These are phyloP conservation scores for Labeo rohita DNA, from an alignment of 2,113 vertebrate genomes.

Conservation along the genomic window DNA sequence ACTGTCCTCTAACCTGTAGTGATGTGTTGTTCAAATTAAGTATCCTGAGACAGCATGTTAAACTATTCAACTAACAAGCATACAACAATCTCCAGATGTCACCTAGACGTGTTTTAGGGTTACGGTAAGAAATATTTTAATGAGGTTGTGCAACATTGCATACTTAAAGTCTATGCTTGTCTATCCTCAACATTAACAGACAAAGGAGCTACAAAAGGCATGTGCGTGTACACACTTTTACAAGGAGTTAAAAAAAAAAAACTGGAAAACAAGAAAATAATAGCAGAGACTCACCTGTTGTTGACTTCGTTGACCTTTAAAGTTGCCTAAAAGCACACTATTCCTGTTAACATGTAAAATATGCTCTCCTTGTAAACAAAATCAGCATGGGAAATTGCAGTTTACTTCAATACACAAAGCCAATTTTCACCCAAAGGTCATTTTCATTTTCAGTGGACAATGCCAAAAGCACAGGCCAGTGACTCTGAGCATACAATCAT, in stretches of 20 bases:
- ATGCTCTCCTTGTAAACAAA: neutral
- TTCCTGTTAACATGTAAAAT: neutral
- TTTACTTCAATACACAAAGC: neutral
- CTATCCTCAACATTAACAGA: too few relatives aligned
- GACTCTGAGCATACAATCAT: neutral
- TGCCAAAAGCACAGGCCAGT: neutral
- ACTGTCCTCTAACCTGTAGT: neutral
- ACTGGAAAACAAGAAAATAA: neutral
- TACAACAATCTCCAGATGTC: neutral
- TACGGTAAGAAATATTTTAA: neutral
- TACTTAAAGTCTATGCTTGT: neutral
- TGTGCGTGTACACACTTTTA: neutral
- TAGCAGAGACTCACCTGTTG: neutral
- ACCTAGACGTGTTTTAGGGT: neutral
- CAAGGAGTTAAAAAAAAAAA: neutral
- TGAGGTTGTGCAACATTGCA: neutral
- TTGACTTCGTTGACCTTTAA: neutral
- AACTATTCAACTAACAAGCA: neutral
- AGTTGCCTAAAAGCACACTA: neutral
- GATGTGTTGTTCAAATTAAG: neutral
- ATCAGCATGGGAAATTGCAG: slow-evolving; percentile 1
- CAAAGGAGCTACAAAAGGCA: too few relatives aligned
- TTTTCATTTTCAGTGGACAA: neutral
- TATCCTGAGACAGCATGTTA: neutral
- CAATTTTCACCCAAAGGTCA: neutral